Conservation (phyloP, 1,140 invertebrate species). For the Ctenoplectra terminalis region DNA sequence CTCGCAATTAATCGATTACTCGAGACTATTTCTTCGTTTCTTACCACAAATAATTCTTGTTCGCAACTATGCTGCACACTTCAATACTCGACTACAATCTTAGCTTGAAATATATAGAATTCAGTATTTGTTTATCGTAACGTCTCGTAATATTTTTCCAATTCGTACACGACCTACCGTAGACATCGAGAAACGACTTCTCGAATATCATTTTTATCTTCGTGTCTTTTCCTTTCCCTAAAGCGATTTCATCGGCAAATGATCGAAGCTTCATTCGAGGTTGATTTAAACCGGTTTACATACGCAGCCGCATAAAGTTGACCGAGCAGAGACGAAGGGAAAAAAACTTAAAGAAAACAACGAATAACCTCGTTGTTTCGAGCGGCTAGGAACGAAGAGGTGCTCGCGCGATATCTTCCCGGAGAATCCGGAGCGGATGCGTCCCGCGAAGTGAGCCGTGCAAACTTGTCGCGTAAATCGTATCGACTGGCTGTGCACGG, state of each 20-base stretch:
- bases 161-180: neutral
- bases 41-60: no score
- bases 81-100: no score
- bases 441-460: conserved; percentile 48
- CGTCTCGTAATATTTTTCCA: no score
- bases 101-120: no score
- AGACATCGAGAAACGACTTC: neutral
- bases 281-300: conserved; percentile 42
- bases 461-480: conserved; percentile 63
- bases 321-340: neutral
- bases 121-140: no score
- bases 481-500: neutral
- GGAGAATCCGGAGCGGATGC: conserved; percentile 33
- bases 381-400: neutral
- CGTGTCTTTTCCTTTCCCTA: neutral
- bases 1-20: neutral
- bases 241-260: conserved; percentile 35
- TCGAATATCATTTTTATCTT: neutral
- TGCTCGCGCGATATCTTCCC: conserved; percentile 13
- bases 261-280: conserved; percentile 26
- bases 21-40: neutral
- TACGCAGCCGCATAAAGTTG: conserved; percentile 7
- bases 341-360: neutral
- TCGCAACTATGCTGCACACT: no score
- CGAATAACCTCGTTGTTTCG: conserved; percentile 15